phyloP scores from a whole-genome alignment of 1,140 invertebrate genomes.

The Ceratina australensis region DNA sequence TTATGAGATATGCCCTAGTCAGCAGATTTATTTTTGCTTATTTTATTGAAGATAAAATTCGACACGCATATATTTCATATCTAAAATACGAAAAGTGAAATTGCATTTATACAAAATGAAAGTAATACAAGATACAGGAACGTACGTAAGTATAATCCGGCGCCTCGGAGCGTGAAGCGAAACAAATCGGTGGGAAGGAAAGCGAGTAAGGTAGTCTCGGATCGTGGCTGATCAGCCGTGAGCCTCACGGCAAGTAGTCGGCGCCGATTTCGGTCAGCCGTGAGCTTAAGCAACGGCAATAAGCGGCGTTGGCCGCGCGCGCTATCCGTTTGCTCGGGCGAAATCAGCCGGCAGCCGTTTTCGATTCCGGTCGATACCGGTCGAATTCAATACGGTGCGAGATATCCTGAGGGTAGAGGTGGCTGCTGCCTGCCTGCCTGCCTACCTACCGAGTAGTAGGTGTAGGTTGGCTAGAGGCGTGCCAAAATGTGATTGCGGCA shows the following conservation, averaged over 20 bases:
- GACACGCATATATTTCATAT: too few species aligned
- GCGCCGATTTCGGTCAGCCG: constrained; percentile 15
- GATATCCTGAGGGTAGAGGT: constrained; percentile 51
- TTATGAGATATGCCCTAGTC: too few species aligned
- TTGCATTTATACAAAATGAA: not conserved
- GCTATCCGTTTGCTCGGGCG: constrained; percentile 30
- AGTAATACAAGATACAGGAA: not conserved
- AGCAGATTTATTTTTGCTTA: too few species aligned
- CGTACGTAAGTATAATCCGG: not conserved
- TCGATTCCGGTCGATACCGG: constrained; percentile 52
- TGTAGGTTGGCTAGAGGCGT: constrained; percentile 62
- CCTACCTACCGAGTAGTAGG: constrained; percentile 8
- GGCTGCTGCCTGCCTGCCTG: constrained; percentile 8
- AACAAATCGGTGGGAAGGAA: not conserved
- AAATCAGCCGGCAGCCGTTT: constrained; percentile 21
- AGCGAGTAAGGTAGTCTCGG: not conserved
- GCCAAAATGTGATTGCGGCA: constrained; percentile 78
- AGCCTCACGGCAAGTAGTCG: not conserved
- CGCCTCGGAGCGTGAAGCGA: not conserved
- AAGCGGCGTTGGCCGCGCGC: not conserved
- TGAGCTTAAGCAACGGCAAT: constrained; percentile 35
- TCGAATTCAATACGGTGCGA: constrained; percentile 54
- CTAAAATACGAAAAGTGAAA: too few species aligned
- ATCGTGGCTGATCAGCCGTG: not conserved
- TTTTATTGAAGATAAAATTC: too few species aligned